phyloP scores from a whole-genome alignment of 2,797 vertebrate genomes.

The Siniperca scherzeri region DNA sequence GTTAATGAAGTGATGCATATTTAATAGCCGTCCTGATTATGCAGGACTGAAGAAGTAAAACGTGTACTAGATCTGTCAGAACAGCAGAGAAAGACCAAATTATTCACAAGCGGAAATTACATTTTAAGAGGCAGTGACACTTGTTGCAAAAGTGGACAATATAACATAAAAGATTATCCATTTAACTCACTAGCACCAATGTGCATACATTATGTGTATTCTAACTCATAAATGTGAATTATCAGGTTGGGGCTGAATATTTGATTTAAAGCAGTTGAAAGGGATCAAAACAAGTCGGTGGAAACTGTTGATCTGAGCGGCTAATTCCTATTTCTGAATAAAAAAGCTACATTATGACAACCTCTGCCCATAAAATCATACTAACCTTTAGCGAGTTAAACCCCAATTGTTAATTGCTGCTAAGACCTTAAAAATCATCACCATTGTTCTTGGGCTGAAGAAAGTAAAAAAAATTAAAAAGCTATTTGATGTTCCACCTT shows the following conservation, averaged over 20 bases:
- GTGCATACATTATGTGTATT: background rate
- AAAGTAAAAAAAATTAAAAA: background rate
- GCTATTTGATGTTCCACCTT: too few species aligned
- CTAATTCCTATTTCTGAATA: background rate
- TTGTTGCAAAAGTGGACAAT: background rate
- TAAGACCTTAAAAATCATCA: background rate
- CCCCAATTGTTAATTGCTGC: background rate
- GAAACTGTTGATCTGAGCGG: background rate
- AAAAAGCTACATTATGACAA: background rate
- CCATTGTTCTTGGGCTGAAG: background rate
- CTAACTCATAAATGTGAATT: background rate
- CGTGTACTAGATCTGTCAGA: background rate
- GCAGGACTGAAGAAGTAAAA: background rate
- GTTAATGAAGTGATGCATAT: constrained; percentile 38
- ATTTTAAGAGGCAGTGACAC: background rate
- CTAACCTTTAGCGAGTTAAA: background rate
- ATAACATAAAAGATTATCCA: background rate
- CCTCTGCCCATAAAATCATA: background rate
- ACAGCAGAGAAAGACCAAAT: background rate
- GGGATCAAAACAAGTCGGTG: background rate
- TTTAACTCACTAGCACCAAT: background rate
- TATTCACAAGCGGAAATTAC: background rate
- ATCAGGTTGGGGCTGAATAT: background rate
- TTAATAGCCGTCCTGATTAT: background rate
- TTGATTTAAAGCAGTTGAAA: background rate